Evolutionary conservation across 1,140 invertebrate species (phyloP).

Genomic region (Drosophila oshimai): DNA sequence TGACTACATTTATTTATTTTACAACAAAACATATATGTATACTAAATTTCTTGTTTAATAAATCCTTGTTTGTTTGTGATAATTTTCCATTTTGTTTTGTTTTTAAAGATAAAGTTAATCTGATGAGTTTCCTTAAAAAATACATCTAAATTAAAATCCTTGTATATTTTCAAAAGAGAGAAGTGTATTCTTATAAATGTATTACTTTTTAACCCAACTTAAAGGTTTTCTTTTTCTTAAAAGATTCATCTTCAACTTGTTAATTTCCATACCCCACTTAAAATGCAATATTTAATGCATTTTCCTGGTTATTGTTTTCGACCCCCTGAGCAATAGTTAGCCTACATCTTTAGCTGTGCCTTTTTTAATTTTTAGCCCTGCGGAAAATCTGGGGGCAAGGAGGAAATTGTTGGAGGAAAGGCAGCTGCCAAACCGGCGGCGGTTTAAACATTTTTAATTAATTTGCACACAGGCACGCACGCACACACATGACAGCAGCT

Average conservation of each 20-base stretch:
- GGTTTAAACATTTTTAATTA: slow-evolving; percentile 73
- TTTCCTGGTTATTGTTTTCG: neutral
- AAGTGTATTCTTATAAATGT: no score
- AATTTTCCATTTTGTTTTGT: neutral
- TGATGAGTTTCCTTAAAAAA: no score
- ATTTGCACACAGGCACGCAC: slow-evolving; percentile 63
- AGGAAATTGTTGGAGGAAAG: slow-evolving; percentile 19
- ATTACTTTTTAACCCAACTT: no score
- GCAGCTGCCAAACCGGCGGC: slow-evolving; percentile 45
- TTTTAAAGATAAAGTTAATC: no score
- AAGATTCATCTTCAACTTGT: neutral
- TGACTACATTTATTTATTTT: neutral
- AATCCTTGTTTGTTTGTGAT: no score
- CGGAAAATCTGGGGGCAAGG: neutral
- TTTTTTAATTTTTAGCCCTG: neutral
- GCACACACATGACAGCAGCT: slow-evolving; percentile 67
- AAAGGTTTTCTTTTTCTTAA: no score
- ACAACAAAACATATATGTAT: neutral
- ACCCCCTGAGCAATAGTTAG: neutral
- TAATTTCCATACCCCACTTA: neutral
- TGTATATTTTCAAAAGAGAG: no score
- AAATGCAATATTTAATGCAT: neutral
- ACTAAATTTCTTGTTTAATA: no score
- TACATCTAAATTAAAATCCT: no score
- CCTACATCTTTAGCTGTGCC: slow-evolving; percentile 1